A percentile compares a stretch with the other conserved stretches of the same genome.
Conservation (phyloP, 2,888 invertebrate species). For the Aporophyla lueneburgensis region DNA sequence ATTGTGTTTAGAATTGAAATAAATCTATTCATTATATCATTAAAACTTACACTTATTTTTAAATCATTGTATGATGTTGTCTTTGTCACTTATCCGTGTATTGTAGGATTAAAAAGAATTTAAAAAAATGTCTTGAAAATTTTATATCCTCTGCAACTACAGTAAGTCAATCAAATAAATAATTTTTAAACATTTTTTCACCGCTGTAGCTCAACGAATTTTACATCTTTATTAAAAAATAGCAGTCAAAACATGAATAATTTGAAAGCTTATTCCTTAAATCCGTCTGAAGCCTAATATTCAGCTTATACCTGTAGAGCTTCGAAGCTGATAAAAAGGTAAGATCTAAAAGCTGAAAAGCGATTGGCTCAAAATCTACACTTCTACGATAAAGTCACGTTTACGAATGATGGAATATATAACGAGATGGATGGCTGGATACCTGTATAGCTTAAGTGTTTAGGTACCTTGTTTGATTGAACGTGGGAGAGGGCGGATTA, state of each 20-base stretch:
- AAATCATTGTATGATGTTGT: not conserved
- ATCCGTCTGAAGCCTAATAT: not conserved
- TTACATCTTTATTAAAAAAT: not conserved
- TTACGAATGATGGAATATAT: conserved; percentile 21
- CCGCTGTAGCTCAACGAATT: not conserved
- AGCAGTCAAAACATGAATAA: not conserved
- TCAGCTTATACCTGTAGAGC: not conserved
- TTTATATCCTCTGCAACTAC: not conserved
- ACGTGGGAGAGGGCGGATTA: conserved; percentile 40
- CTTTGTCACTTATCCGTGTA: no score
- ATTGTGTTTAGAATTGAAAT: no score
- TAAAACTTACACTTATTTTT: not conserved
- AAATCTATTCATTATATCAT: not conserved
- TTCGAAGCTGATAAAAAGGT: not conserved
- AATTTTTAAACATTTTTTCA: not conserved
- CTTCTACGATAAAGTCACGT: conserved; percentile 44
- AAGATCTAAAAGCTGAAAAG: not conserved
- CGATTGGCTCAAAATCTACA: conserved; percentile 42
- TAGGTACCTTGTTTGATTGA: conserved; percentile 41
- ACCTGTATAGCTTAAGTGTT: conserved; percentile 2
- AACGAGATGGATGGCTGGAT: not conserved
- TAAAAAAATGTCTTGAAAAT: not conserved
- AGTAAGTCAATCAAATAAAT: no score
- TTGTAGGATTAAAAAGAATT: not conserved
- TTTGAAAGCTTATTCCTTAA: not conserved